Percentiles rank a stretch among this genome's conserved stretches.
Evolutionary conservation across 1,140 invertebrate species (phyloP).

Genomic region (Hycleus cichorii): DNA sequence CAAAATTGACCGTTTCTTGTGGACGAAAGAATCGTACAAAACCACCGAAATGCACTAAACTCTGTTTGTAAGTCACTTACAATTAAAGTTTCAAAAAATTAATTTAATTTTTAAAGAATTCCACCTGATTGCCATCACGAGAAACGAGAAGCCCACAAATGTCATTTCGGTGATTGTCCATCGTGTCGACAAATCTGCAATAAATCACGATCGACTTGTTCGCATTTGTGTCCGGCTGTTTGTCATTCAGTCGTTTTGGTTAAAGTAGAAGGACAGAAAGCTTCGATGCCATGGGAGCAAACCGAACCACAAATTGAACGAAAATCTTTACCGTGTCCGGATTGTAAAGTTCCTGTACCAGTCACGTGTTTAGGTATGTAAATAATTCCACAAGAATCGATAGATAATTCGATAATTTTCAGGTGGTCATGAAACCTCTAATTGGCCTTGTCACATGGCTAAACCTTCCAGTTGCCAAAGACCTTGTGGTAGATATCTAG

Average conservation of each 20-base stretch:
- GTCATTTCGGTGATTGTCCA: conserved; percentile 84
- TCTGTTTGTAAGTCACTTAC: conserved; percentile 53
- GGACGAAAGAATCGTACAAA: conserved; percentile 68
- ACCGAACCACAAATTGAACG: conserved; percentile 50
- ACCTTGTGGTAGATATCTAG: conserved; percentile 57
- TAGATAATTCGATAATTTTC: too few species aligned
- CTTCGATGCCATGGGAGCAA: conserved; percentile 69
- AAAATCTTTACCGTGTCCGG: conserved; percentile 60
- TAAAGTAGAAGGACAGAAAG: conserved; percentile 54
- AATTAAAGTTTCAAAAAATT: not conserved
- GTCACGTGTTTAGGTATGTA: conserved; percentile 58
- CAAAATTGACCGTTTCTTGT: conserved; percentile 75
- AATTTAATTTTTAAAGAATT: conserved; percentile 44
- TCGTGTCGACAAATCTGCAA: conserved; percentile 69
- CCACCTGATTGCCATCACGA: conserved; percentile 73
- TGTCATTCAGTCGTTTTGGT: conserved; percentile 79
- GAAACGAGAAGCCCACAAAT: conserved; percentile 63
- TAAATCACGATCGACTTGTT: conserved; percentile 55
- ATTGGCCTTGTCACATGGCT: conserved; percentile 68
- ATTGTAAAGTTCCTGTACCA: conserved; percentile 60
- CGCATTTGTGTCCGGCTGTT: conserved; percentile 62
- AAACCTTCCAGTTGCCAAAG: conserved; percentile 64
- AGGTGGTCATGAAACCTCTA: conserved; percentile 67
- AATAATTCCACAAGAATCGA: too few species aligned
- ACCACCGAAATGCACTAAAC: conserved; percentile 67